phyloP scores from a whole-genome alignment of 2,797 vertebrate species.

The Tolypeutes matacus region DNA sequence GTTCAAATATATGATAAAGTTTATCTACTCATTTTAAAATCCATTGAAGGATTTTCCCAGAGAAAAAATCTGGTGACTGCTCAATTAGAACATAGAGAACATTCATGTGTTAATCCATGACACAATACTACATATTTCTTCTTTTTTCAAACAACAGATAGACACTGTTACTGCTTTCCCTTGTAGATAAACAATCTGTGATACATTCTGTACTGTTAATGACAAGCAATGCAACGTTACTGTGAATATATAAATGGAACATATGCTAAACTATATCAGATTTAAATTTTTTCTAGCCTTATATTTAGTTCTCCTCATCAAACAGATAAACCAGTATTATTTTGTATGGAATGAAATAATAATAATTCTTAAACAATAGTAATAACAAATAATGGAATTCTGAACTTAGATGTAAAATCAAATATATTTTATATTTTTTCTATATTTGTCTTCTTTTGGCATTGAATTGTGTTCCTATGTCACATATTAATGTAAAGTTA shows the following conservation, averaged over 20 bases:
- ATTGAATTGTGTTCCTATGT: constrained; percentile 73
- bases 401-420: constrained; percentile 58
- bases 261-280: neutral
- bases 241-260: neutral
- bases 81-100: constrained; percentile 35
- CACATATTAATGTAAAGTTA: constrained; percentile 74
- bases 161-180: constrained; percentile 80
- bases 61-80: constrained; percentile 48
- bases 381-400: constrained; percentile 39
- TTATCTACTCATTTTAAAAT: constrained; percentile 46
- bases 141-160: neutral
- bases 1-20: constrained; percentile 31
- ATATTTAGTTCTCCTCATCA: constrained; percentile 65
- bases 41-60: constrained; percentile 21
- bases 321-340: constrained; percentile 45
- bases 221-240: constrained; percentile 25
- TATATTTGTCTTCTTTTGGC: constrained; percentile 74
- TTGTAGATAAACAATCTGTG: neutral
- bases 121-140: constrained; percentile 19
- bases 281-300: constrained; percentile 67
- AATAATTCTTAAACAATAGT: constrained; percentile 29
- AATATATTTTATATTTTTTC: constrained; percentile 62
- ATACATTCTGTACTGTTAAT: constrained; percentile 56
- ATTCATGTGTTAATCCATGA: constrained; percentile 30
- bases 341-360: constrained; percentile 65